Base-by-base conservation (phyloP, 2,888 invertebrate genomes). In the Drosophila paramelanica region DNA sequence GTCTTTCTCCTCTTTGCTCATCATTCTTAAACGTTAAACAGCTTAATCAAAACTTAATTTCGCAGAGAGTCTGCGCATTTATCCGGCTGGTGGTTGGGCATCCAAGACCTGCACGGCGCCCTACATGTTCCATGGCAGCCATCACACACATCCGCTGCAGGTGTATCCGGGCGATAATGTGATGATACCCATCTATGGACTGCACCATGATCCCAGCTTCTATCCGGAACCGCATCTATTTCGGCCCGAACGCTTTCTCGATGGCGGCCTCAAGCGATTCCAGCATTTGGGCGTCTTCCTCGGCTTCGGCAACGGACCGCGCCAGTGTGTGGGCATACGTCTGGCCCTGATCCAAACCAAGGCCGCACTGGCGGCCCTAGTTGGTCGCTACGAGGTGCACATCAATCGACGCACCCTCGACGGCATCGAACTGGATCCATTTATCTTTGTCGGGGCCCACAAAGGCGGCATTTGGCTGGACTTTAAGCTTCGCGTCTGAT, bases 241-340 rank as follows among this genome's bases (percentile, higher is more conserved):
- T 60, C 77, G 83, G 7, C 92, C 92, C 0, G 91, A 92, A 46
- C 86, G 92, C n/a, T 92, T 92, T 64, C 71, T 86, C 23, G 84
- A 91, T 61, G 90, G 89, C n/a, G 90, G 90, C 3, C 51, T 80
- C 0, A 91, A 90, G 66, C 75, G 79, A 2, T 90, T 79, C 59
- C 85, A 85, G n/a, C 89, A 91, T 51, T 69, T 88, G 78, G 92
- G 92, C 47, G 86, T 86, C 1, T 92, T 91, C 64, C 66, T 90
- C 13, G 91, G 91, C 39, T 92, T 92, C 51, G 91, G 92, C n/a
- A 90, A 92, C 75, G 92, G 92, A 3, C 92, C 92, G 1, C 80
- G 92, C 13, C 90, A 87, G 20, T 92, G 92, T 64, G 87, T 92
- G 51, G 92, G 90, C 10, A 90, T 90, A 66, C 88, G 84, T 1